Evolutionary conservation across 2,888 invertebrate species (phyloP).

Genomic region (Yponomeuta sedellus): DNA sequence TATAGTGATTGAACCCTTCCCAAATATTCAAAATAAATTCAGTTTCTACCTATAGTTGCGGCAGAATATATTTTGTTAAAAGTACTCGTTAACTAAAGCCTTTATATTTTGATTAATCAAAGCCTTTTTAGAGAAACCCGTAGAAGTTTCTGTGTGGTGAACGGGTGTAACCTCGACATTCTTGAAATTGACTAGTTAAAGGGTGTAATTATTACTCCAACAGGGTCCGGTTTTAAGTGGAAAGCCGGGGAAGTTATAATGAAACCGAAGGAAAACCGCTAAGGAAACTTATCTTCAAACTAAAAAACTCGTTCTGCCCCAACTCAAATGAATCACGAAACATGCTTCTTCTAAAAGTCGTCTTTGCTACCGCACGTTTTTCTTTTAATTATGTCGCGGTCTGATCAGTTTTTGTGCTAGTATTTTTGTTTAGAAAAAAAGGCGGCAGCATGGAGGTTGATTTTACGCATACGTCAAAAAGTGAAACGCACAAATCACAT

Average conservation of each 20-base stretch:
- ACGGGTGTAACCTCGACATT: not conserved
- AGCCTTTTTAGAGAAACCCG: not conserved
- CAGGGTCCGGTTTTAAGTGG: conserved; percentile 8
- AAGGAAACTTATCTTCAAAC: not conserved
- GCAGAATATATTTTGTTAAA: no score
- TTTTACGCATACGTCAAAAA: not conserved
- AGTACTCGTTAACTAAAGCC: no score
- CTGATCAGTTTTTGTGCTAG: not conserved
- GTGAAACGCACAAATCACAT: not conserved
- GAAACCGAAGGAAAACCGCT: conserved; percentile 5
- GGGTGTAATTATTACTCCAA: conserved; percentile 7
- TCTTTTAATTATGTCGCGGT: not conserved
- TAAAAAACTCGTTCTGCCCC: conserved; percentile 4
- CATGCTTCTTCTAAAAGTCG: not conserved
- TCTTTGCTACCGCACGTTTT: not conserved
- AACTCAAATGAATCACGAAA: conserved; percentile 6
- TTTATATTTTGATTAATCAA: no score
- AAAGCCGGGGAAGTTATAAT: conserved; percentile 9
- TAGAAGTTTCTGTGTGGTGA: not conserved
- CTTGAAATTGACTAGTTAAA: conserved; percentile 4
- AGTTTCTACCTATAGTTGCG: no score
- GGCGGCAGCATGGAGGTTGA: not conserved
- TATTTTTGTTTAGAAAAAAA: not conserved
- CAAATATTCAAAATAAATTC: no score
- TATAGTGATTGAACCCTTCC: no score